Conservation (phyloP, 2,113 vertebrate species). For the Phaetusa simplex region DNA sequence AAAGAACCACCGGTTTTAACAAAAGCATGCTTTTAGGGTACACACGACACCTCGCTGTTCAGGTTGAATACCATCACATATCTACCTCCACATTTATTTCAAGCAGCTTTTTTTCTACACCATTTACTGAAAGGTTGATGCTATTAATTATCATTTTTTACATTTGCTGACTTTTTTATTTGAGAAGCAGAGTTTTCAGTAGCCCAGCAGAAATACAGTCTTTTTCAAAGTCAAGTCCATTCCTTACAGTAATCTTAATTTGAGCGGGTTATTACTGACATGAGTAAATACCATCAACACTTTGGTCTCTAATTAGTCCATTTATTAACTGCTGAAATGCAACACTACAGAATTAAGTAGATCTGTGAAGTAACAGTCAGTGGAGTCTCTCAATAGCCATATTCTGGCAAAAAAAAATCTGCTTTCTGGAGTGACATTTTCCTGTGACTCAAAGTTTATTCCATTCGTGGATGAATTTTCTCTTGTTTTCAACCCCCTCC, state of each 20-base stretch:
- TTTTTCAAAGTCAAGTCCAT: background rate
- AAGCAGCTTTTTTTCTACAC: background rate
- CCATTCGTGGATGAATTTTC: background rate
- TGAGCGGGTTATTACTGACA: background rate
- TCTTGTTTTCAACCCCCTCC: background rate
- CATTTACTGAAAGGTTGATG: background rate
- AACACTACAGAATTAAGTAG: background rate
- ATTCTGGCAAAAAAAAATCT: background rate
- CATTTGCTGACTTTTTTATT: background rate
- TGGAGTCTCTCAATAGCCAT: background rate
- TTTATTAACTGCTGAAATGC: background rate
- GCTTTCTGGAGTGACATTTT: background rate
- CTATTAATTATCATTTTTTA: background rate
- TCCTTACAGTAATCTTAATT: background rate
- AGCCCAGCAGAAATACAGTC: background rate
- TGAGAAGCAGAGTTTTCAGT: background rate
- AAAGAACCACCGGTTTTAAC: background rate
- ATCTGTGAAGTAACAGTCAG: background rate
- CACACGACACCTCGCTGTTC: fast-evolving
- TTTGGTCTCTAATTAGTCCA: background rate
- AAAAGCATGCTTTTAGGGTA: background rate
- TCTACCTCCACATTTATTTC: background rate
- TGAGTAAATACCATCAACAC: background rate
- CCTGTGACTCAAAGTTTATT: background rate
- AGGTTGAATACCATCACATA: background rate